Evolutionary conservation across 2,888 invertebrate species (phyloP).

Genomic region (Anthophora plumipes): DNA sequence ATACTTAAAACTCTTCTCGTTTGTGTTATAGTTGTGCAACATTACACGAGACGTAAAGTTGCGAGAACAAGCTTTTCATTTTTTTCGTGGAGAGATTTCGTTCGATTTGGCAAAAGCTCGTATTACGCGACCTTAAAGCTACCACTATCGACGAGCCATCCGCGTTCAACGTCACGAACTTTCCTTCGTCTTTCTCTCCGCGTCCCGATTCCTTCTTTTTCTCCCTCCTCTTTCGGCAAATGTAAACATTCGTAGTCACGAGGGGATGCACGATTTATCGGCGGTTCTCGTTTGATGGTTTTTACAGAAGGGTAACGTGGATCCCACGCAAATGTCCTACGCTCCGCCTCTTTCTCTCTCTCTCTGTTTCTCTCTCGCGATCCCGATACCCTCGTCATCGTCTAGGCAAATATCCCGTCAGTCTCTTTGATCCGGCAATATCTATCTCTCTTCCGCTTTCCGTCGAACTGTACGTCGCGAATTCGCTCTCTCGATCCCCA

Average conservation of each 20-base stretch:
- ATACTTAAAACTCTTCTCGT: too few species aligned
- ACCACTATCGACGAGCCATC: too few species aligned
- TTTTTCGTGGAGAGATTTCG: constrained; percentile 30
- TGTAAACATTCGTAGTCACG: constrained; percentile 43
- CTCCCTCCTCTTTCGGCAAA: constrained; percentile 12
- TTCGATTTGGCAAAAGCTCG: constrained; percentile 34
- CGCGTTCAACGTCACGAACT: not conserved
- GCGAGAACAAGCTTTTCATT: constrained; percentile 33
- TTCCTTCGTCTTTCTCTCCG: not conserved
- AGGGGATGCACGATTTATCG: constrained; percentile 49
- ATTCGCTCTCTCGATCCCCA: constrained; percentile 4
- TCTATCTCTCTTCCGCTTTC: not conserved
- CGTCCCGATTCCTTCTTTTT: not conserved
- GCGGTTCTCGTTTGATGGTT: constrained; percentile 44
- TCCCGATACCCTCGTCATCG: constrained; percentile 18
- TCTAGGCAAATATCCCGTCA: constrained; percentile 32
- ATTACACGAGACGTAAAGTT: not conserved
- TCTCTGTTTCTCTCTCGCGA: not conserved
- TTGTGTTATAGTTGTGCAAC: not conserved
- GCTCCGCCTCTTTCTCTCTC: not conserved
- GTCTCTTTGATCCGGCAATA: constrained; percentile 33
- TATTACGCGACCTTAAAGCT: not conserved
- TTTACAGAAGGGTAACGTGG: constrained; percentile 28
- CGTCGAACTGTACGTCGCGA: constrained; percentile 7
- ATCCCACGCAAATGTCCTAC: constrained; percentile 36